These are phyloP conservation scores for Hymenochirus boettgeri DNA, from an alignment of 2,113 vertebrate genomes.

Conservation along the genomic window DNA sequence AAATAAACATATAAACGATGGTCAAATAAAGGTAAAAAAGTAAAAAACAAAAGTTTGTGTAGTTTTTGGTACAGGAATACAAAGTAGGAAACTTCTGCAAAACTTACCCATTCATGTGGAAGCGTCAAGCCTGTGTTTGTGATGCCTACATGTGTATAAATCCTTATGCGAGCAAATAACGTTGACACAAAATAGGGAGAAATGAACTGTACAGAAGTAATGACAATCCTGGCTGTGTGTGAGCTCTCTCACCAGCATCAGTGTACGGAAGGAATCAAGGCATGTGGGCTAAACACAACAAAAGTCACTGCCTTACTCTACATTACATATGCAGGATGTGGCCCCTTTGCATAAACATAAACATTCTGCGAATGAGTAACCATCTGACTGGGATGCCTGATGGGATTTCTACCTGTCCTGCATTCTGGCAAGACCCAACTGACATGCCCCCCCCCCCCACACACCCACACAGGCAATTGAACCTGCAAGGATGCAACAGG, in stretches of 20 bases:
- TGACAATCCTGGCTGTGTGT: constrained; percentile 56
- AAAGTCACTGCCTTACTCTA: constrained; percentile 87
- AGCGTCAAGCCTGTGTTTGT: constrained; percentile 55
- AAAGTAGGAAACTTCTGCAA: constrained; percentile 41
- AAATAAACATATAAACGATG: too few species aligned
- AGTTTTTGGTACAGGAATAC: background rate
- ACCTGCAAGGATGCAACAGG: too few species aligned
- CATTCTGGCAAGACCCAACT: constrained; percentile 48
- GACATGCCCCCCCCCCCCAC: background rate
- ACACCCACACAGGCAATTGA: too few species aligned
- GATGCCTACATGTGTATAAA: constrained; percentile 50
- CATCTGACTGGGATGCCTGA: constrained; percentile 80
- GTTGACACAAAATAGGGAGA: background rate
- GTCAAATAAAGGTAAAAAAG: too few species aligned
- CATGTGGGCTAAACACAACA: constrained; percentile 97
- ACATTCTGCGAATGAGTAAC: constrained; percentile 93
- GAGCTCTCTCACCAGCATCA: constrained; percentile 62
- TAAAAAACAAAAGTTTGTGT: background rate
- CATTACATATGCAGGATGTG: constrained; percentile 97
- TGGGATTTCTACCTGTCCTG: constrained; percentile 84
- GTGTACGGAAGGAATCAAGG: constrained; percentile 81
- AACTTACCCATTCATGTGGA: constrained; percentile 79
- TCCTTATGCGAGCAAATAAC: constrained; percentile 57
- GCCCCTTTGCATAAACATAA: constrained; percentile 98
- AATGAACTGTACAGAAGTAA: constrained; percentile 50